Evolutionary conservation across 2,888 invertebrate species (phyloP).

Genomic region (Chymomyza caudatula): DNA sequence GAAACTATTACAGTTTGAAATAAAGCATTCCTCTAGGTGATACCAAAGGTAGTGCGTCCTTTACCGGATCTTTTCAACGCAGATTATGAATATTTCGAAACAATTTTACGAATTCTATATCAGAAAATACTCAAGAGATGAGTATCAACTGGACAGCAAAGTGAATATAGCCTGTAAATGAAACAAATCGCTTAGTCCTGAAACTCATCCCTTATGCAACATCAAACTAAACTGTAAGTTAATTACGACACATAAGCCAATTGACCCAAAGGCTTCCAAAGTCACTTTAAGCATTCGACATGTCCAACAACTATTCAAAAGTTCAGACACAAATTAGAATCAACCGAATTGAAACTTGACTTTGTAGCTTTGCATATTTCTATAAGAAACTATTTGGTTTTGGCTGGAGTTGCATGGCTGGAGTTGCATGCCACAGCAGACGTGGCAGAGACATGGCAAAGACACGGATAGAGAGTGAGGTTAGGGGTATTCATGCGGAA

Average conservation of each 20-base stretch:
- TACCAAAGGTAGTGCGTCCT: too few relatives aligned
- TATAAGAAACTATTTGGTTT: conserved; percentile 16
- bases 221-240: too few relatives aligned
- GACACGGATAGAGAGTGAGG: neutral
- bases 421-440: neutral
- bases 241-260: neutral
- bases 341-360: conserved; percentile 65
- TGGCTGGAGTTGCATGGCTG: neutral
- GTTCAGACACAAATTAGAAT: conserved; percentile 49
- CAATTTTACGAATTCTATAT: too few relatives aligned
- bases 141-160: too few relatives aligned
- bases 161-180: too few relatives aligned
- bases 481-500: conserved; percentile 65
- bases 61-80: too few relatives aligned
- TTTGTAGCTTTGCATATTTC: conserved; percentile 36
- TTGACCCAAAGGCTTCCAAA: neutral
- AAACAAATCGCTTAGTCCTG: too few relatives aligned
- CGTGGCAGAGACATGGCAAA: neutral
- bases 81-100: too few relatives aligned
- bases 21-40: too few relatives aligned
- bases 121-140: too few relatives aligned
- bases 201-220: too few relatives aligned
- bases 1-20: too few relatives aligned
- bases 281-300: neutral
- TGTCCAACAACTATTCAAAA: neutral